Evolutionary conservation across 2,113 vertebrate species (phyloP), one percentile per base, ranked within the genome.

Genomic region (Apteryx mantelli): DNA sequence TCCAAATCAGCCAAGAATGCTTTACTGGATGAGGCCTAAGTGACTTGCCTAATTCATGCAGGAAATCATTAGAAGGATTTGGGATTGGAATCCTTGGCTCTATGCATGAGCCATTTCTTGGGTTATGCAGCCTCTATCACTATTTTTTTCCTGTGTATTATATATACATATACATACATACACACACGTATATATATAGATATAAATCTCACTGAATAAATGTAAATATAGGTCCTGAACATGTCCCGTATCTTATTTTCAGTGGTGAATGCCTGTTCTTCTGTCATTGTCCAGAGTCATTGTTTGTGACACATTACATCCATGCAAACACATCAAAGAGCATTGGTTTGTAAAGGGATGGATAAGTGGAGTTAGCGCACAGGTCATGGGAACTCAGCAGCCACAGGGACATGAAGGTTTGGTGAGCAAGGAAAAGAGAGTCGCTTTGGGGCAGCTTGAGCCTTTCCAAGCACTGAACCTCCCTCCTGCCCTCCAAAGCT

Each of bases 251-350:
- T 95, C 73, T 96, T 92, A 70, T 93, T 93, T 93, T 96, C 86
- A 88, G 66, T 92, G 86, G 44, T 73, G 82, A 97, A 86, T 56
- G 91, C 85, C 92, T 95, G 82, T 92, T 97, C 90, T 93, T 95
- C 95, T 96, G 92, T 97, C 88, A 53, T 77, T 95, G 97, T 97
- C 89, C 91, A 97, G 95, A 93, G 91, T 5, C 84, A 40, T 89
- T 96, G 64, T 96, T 88, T 95, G 86, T 96, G 94, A 94, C 86
- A 78, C 77, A 91, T 97, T 96, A 97, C 86, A 97, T 91, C 88
- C 97, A 97, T 97, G 97, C 97, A 98, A 94, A 97, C 88, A 97
- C 78, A 95, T 95, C 87, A 95, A 93, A 97, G 96, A 89, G 89
- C 86, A 66, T 52, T 88, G 86, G 58, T 90, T 97, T 92, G 88